A percentile compares a stretch with the other conserved stretches of the same genome.
These are phyloP conservation scores for Galaxea fascicularis DNA, from an alignment of 92 coral and sea anemone genomes.

Conservation along the genomic window DNA sequence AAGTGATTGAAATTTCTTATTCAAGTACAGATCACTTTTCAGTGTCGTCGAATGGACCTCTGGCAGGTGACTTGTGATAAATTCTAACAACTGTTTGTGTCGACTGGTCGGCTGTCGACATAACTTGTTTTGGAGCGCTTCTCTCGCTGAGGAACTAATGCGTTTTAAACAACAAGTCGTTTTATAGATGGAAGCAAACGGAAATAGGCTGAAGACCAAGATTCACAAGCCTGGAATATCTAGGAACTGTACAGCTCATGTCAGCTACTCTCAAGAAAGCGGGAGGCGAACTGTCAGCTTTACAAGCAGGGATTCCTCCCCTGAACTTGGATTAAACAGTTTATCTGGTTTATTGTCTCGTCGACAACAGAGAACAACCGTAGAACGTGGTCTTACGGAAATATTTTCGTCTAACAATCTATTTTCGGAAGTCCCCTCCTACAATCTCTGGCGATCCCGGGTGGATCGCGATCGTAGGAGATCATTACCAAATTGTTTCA, in stretches of 20 bases:
- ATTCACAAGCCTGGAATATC: conserved; percentile 21
- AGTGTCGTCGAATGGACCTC: not conserved
- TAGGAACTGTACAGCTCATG: not conserved
- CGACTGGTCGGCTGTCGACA: too few relatives aligned
- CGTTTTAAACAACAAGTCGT: not conserved
- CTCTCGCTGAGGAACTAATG: too few relatives aligned
- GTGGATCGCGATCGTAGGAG: conserved; percentile 14
- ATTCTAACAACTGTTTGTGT: not conserved
- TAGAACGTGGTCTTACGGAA: not conserved
- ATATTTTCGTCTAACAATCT: conserved; percentile 21
- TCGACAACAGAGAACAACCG: not conserved
- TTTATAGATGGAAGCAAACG: conserved; percentile 18
- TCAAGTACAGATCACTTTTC: not conserved
- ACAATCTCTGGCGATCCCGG: conserved; percentile 44
- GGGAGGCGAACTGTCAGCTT: not conserved
- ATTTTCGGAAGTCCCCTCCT: conserved; percentile 33
- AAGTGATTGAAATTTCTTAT: not conserved
- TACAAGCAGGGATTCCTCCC: conserved; percentile 21
- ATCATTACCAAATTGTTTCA: conserved; percentile 24
- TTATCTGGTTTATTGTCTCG: conserved; percentile 13
- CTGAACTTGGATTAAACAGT: conserved; percentile 5
- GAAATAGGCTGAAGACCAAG: conserved; percentile 22
- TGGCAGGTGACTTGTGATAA: too few relatives aligned
- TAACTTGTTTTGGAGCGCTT: not conserved
- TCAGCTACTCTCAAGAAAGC: not conserved